phyloP scores from a whole-genome alignment of 2,888 invertebrate species.

The Aphodius granarius region DNA sequence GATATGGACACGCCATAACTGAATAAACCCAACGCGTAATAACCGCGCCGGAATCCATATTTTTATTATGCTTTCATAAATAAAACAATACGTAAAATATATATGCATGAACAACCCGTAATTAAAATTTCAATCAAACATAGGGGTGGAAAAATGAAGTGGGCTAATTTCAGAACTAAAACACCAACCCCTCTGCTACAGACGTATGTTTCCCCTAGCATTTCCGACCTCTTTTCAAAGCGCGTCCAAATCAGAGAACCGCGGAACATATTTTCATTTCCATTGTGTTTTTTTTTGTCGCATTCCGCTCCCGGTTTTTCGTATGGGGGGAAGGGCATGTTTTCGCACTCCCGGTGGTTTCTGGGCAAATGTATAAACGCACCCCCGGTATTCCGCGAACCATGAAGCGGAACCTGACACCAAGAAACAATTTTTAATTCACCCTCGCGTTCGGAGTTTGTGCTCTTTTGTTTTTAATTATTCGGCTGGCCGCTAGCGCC shows the following conservation, averaged over 20 bases:
- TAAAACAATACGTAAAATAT: neutral
- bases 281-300: neutral
- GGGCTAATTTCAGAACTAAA: neutral
- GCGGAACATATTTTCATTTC: neutral
- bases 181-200: neutral
- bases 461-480: neutral
- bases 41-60: too few relatives aligned
- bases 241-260: neutral
- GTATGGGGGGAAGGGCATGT: neutral
- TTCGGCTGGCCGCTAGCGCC: neutral
- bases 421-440: neutral
- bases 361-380: neutral
- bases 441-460: neutral
- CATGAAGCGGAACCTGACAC: neutral
- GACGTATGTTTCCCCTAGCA: neutral
- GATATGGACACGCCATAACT: too few relatives aligned
- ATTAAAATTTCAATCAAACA: neutral
- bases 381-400: neutral
- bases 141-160: neutral
- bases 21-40: too few relatives aligned
- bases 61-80: too few relatives aligned
- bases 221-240: neutral
- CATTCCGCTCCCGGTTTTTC: neutral
- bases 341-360: neutral
- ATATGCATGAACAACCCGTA: neutral